Base-by-base conservation (phyloP, 2,888 invertebrate genomes). In the Blastobasis adustella region DNA sequence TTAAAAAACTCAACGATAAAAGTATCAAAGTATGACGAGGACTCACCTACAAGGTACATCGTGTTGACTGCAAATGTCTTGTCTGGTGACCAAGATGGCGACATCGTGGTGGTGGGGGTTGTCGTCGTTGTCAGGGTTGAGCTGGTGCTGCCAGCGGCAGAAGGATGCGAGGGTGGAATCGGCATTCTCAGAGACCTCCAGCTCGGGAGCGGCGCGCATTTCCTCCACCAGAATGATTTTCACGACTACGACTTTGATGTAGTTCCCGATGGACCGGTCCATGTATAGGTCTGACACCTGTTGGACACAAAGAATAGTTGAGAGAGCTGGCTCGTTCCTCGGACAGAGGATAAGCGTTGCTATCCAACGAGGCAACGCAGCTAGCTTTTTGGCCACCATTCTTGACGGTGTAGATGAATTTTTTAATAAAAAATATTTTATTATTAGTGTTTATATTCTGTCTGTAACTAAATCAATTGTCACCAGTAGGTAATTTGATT, bases 101-200 rank as follows among this genome's bases (percentile, higher is more conserved):
- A 96, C 96, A 72, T 97, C 97, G 76, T 97, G 96, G 71, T 97
- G 96, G 69, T 95, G 93, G 1, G 96, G 96, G 79, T 96, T 93
- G 9, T 91, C 85, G 68, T 96, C 96, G 63, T 93, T 91, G 36
- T 89, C 88, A 3, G 94, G 93, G 77, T 96, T 96, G 55, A 93
- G 82, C 48, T 88, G 89, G 66, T 92, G 91, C 74, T 96, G 96
- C 95, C 95, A 96, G 67, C 90, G 89, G 83, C 97, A 97, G 88
- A 97, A 97, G 64, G 94, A 94, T 59, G 92, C 91, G 56, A 97
- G 89, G 8, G 96, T 95, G 58, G 91, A 89, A 71, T 96, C 96
- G 0, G 97, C 97, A 76, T 96, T 95, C 50, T 93, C 92, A 4
- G 93, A 92, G 46, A 95, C 91, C 72, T 93, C 92, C 52, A 96